Evolutionary conservation across 2,888 invertebrate genomes (phyloP).

Genomic region (Epistrophella euchroma): DNA sequence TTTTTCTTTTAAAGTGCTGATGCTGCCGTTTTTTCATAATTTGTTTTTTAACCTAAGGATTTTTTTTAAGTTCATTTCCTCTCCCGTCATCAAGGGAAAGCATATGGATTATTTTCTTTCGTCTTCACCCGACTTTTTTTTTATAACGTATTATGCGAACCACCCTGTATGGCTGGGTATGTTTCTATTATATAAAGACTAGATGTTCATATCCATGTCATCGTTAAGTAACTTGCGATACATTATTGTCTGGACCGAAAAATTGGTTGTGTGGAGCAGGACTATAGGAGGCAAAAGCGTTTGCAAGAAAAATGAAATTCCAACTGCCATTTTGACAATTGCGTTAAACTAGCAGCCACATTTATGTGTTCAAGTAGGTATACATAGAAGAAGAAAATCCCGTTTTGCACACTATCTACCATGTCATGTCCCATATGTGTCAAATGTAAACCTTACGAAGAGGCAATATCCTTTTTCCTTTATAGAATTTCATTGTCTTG

Average conservation of each 20-base stretch:
- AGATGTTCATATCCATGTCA: slow-evolving; percentile 52
- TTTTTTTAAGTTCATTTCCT: too few species aligned
- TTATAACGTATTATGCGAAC: too few species aligned
- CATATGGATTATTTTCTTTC: too few species aligned
- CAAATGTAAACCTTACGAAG: slow-evolving; percentile 40
- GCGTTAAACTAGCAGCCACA: slow-evolving; percentile 63
- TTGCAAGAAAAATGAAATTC: slow-evolving; percentile 63
- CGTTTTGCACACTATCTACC: not conserved
- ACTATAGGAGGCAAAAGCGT: not conserved
- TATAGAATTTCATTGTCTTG: slow-evolving; percentile 58
- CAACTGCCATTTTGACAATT: slow-evolving; percentile 70
- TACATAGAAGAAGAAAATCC: not conserved
- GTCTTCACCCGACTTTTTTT: too few species aligned
- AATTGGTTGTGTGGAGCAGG: not conserved
- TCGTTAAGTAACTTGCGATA: slow-evolving; percentile 60
- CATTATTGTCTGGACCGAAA: slow-evolving; percentile 24
- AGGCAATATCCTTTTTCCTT: slow-evolving; percentile 63
- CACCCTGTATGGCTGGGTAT: slow-evolving; percentile 3
- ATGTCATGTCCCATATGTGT: slow-evolving; percentile 29
- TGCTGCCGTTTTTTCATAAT: too few species aligned
- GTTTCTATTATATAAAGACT: not conserved
- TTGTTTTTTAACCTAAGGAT: too few species aligned
- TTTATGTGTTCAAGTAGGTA: slow-evolving; percentile 13
- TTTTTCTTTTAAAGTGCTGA: too few species aligned
- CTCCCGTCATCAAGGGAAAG: too few species aligned